Percentiles rank a stretch among this genome's conserved stretches.
These are phyloP conservation scores for Gallinago solitaria DNA, from an alignment of 2,797 vertebrate genomes.

Conservation along the genomic window DNA sequence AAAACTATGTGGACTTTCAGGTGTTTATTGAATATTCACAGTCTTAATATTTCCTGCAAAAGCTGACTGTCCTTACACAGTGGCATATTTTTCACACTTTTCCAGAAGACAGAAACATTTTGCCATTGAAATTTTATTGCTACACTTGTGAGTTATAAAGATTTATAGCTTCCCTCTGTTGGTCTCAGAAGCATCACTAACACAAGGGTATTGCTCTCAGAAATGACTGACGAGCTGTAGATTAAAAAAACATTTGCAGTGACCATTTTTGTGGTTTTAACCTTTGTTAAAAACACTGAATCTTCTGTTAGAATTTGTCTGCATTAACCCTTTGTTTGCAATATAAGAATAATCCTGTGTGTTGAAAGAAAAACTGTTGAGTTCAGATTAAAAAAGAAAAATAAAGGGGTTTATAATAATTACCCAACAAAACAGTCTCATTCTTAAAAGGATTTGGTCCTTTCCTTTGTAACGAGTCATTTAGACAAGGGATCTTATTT, in stretches of 20 bases:
- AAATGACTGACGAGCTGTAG: background rate
- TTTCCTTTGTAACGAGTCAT: background rate
- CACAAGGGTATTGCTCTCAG: background rate
- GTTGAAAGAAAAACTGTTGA: background rate
- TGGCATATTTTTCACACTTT: background rate
- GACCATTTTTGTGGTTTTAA: background rate
- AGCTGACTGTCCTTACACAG: background rate
- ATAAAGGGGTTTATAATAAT: background rate
- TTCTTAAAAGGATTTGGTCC: accelerated
- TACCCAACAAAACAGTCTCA: background rate
- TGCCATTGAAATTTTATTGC: background rate
- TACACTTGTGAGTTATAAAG: background rate
- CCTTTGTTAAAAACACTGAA: background rate
- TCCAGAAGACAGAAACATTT: background rate
- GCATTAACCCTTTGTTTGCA: background rate
- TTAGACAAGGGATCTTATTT: background rate
- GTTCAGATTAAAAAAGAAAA: background rate
- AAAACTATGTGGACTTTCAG: background rate
- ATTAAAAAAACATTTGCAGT: background rate
- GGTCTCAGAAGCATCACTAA: background rate
- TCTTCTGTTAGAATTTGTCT: background rate
- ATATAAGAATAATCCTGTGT: background rate
- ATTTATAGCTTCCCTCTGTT: background rate
- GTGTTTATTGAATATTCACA: background rate
- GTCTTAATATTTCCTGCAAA: background rate